A percentile compares a stretch with the other conserved stretches of the same genome.
These are phyloP conservation scores for Eufriesea mexicana DNA, from an alignment of 1,140 invertebrate genomes.

Conservation along the genomic window DNA sequence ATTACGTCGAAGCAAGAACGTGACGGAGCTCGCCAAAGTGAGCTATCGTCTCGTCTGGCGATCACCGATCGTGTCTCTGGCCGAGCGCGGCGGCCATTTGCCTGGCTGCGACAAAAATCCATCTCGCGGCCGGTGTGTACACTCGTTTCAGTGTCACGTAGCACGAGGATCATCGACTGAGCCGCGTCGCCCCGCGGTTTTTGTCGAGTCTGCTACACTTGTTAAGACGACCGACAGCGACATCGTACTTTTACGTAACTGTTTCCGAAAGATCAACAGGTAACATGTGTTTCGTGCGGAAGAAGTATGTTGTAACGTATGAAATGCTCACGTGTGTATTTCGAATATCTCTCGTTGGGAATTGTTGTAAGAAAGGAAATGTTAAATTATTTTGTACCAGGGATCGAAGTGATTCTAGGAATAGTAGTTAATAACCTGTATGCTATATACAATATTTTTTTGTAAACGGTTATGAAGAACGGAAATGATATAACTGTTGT, in stretches of 20 bases:
- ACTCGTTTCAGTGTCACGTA: conserved; percentile 31
- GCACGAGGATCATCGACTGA: conserved; percentile 11
- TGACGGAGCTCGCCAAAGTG: not conserved
- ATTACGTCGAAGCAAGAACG: not conserved
- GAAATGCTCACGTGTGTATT: not conserved
- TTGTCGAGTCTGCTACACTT: not conserved
- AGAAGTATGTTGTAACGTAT: not conserved
- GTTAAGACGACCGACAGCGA: not conserved
- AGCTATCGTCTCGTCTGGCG: conserved; percentile 25
- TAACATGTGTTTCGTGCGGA: conserved; percentile 8
- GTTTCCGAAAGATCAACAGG: not conserved
- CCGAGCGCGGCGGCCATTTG: not conserved
- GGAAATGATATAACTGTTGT: too few species aligned
- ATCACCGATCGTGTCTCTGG: not conserved
- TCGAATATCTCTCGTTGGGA: too few species aligned
- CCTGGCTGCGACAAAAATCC: conserved; percentile 1
- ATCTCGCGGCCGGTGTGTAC: not conserved
- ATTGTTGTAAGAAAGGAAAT: too few species aligned
- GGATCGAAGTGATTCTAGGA: too few species aligned
- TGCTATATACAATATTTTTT: too few species aligned
- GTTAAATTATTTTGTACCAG: too few species aligned
- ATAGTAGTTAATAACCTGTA: too few species aligned
- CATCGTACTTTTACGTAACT: not conserved
- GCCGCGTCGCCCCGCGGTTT: not conserved
- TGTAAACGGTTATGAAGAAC: too few species aligned